phyloP scores from a whole-genome alignment of 2,113 vertebrate genomes.

The Oreochromis niloticus region DNA sequence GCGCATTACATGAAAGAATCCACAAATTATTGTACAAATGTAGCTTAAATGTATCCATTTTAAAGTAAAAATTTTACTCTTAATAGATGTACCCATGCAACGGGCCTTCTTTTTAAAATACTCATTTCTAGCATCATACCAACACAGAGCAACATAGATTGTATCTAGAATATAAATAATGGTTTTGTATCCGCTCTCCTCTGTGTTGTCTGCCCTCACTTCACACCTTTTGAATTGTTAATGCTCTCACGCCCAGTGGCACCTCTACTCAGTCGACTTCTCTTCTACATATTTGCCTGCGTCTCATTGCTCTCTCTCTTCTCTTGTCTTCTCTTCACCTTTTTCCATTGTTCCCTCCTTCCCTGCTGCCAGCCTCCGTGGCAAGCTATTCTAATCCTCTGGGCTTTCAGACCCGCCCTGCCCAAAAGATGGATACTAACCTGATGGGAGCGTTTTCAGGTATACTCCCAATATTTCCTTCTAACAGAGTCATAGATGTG shows the following conservation, averaged over 20 bases:
- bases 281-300: not conserved
- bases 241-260: not conserved
- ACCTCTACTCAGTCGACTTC: not conserved
- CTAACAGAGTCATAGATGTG: not conserved
- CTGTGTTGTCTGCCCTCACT: not conserved
- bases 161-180: rapidly evolving
- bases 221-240: not conserved
- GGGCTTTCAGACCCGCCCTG: constrained; percentile 26
- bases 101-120: not conserved
- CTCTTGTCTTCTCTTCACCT: not conserved
- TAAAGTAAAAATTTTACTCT: not conserved
- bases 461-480: not conserved
- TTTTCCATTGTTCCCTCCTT: not conserved
- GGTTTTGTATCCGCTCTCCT: not conserved
- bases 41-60: rapidly evolving
- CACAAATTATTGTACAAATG: rapidly evolving
- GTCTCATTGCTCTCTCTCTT: not conserved
- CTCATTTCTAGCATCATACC: not conserved
- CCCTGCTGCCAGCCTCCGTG: constrained; percentile 41
- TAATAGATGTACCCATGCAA: not conserved
- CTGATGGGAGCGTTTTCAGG: constrained; percentile 50
- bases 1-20: not conserved
- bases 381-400: constrained; percentile 49
- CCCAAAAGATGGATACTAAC: constrained; percentile 47
- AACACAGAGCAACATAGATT: not conserved